These are phyloP conservation scores for Trachemys scripta DNA, from an alignment of 2,113 vertebrate species.

Conservation along the genomic window DNA sequence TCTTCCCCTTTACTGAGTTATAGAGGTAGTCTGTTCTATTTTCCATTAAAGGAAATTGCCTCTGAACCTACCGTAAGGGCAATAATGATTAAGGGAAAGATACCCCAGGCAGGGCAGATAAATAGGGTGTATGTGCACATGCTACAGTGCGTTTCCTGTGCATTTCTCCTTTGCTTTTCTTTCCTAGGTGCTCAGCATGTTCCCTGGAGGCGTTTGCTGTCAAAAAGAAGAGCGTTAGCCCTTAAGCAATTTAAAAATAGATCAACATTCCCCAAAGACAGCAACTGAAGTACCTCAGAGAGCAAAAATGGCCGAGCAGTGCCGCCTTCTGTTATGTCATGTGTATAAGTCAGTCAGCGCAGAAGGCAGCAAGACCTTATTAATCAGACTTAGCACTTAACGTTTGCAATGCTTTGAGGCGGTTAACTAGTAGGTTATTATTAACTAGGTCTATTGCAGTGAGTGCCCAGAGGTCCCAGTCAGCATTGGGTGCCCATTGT, in stretches of 20 bases:
- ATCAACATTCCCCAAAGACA: neutral
- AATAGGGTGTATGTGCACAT: neutral
- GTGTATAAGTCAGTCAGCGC: neutral
- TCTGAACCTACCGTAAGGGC: neutral
- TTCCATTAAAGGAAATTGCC: neutral
- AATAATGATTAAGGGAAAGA: neutral
- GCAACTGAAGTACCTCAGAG: neutral
- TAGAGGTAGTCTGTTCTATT: neutral
- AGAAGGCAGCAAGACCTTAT: neutral
- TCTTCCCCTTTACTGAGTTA: neutral
- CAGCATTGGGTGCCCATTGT: rapidly evolving
- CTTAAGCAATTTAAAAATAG: neutral
- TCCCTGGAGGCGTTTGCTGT: neutral
- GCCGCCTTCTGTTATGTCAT: neutral
- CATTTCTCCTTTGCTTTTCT: neutral
- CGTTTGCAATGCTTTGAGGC: neutral
- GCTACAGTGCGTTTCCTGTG: neutral
- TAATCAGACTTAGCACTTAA: neutral
- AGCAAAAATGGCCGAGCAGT: neutral
- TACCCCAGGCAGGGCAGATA: neutral
- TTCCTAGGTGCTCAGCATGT: neutral
- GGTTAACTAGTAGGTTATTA: neutral
- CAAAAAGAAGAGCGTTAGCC: neutral
- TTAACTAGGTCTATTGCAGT: neutral
- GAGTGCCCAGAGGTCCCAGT: neutral